These are phyloP conservation scores for Triops cancriformis DNA, from an alignment of 1,140 invertebrate species.

Conservation along the genomic window DNA sequence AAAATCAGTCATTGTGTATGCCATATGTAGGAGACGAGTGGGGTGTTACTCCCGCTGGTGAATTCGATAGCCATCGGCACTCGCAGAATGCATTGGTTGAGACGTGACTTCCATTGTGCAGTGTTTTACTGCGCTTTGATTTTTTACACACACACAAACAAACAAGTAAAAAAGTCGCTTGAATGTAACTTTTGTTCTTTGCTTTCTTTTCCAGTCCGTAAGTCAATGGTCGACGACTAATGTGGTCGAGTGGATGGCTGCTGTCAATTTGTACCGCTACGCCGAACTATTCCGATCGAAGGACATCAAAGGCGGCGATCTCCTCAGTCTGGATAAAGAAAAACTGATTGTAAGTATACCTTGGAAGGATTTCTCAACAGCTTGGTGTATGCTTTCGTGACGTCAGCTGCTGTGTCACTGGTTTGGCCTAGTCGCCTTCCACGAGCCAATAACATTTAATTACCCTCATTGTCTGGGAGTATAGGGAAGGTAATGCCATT, in stretches of 20 bases:
- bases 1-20: background rate
- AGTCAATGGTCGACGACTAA: constrained; percentile 58
- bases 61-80: background rate
- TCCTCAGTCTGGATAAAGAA: constrained; percentile 55
- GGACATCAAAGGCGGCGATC: constrained; percentile 59
- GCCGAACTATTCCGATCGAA: constrained; percentile 62
- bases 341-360: constrained; percentile 55
- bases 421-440: no score
- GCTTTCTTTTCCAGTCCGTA: constrained; percentile 50
- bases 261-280: constrained; percentile 59
- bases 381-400: background rate
- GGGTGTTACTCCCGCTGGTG: background rate
- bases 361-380: background rate
- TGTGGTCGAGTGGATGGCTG: constrained; percentile 68
- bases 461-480: no score
- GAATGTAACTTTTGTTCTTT: constrained; percentile 11
- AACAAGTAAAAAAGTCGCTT: background rate
- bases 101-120: background rate
- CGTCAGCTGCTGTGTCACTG: background rate
- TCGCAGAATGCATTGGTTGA: background rate
- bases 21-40: background rate
- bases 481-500: no score
- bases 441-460: no score
- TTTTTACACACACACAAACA: no score
- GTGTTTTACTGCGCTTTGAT: background rate